Percentiles rank a stretch among this genome's conserved stretches.
Conservation (phyloP, 53 echinoderm and acorn worm species). For the Mesocentrotus franciscanus region DNA sequence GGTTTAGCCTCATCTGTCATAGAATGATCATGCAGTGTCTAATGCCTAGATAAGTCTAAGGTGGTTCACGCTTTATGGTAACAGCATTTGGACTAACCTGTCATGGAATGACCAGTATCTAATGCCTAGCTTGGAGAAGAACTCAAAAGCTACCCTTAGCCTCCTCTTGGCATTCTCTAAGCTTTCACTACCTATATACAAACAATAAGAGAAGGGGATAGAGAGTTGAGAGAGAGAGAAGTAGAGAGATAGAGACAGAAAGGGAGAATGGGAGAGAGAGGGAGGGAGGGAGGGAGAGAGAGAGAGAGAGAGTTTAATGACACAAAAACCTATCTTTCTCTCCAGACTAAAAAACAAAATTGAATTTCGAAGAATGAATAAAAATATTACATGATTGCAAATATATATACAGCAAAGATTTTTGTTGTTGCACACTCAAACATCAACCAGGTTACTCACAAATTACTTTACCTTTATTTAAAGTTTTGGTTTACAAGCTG, state of each 20-base stretch:
- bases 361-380: no score
- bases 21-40: conserved; percentile 21
- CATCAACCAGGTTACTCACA: no score
- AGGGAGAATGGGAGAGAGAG: neutral
- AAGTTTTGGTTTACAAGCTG: no score
- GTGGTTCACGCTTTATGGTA: neutral
- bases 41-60: neutral
- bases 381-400: no score
- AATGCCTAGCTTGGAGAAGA: conserved; percentile 91
- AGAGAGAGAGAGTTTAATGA: neutral
- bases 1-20: conserved; percentile 70
- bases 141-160: conserved; percentile 90
- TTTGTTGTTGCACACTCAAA: no score
- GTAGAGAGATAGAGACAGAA: neutral
- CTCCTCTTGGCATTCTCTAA: conserved; percentile 94
- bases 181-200: conserved; percentile 75
- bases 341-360: no score
- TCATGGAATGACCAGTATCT: conserved; percentile 97
- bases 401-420: no score
- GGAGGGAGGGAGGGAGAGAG: neutral
- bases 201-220: neutral
- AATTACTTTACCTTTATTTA: no score
- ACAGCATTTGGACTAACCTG: conserved; percentile 65
- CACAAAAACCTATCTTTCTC: no score
- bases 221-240: neutral